These are phyloP conservation scores for Halcyon smyrnensis DNA, from an alignment of 2,797 vertebrate genomes.

Conservation along the genomic window DNA sequence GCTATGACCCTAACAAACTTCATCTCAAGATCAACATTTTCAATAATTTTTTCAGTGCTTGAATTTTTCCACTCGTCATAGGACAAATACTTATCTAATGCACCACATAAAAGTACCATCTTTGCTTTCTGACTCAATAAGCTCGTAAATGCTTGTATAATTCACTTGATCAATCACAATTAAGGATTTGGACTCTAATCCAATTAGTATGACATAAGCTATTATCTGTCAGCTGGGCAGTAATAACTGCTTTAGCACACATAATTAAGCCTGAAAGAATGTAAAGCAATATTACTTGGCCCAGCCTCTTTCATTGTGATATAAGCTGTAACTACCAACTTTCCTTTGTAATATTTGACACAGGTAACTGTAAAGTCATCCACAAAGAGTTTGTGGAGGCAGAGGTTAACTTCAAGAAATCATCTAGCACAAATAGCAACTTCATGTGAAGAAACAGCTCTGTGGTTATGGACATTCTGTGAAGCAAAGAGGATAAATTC, in stretches of 20 bases:
- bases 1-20: not conserved
- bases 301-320: not conserved
- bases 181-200: constrained; percentile 16
- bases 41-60: not conserved
- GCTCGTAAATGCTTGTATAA: not conserved
- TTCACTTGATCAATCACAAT: constrained; percentile 35
- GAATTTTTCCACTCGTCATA: not conserved
- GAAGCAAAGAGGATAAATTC: not conserved
- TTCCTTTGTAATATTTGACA: not conserved
- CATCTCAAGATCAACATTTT: not conserved
- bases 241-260: constrained; percentile 9
- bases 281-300: not conserved
- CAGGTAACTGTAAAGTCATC: not conserved
- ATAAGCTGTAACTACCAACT: not conserved
- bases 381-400: not conserved
- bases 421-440: not conserved
- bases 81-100: not conserved
- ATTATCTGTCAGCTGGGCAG: not conserved
- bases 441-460: not conserved
- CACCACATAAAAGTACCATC: not conserved
- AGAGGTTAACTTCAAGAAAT: not conserved
- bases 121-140: not conserved
- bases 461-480: not conserved
- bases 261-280: constrained; percentile 19
- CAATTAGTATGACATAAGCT: constrained; percentile 1